Percentiles rank a stretch among this genome's conserved stretches.
Evolutionary conservation across 2,113 vertebrate genomes (phyloP).

Genomic region (Laticauda laticaudata): DNA sequence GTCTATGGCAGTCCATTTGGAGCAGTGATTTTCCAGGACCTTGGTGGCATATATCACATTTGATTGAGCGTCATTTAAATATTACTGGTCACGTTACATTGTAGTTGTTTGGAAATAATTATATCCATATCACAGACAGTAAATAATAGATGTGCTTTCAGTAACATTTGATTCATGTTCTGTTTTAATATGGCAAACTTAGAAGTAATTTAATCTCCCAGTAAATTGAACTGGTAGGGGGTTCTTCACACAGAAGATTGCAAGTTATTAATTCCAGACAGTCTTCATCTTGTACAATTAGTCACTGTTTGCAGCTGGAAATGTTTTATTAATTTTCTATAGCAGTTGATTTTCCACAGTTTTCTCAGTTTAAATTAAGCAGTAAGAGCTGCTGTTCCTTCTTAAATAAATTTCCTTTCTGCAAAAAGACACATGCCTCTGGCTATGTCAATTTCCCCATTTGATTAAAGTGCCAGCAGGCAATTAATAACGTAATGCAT

Average conservation of each 20-base stretch:
- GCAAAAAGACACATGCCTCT: constrained; percentile 80
- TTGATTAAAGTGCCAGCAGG: constrained; percentile 86
- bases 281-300: constrained; percentile 89
- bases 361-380: constrained; percentile 85
- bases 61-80: constrained; percentile 75
- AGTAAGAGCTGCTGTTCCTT: constrained; percentile 82
- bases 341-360: constrained; percentile 83
- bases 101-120: constrained; percentile 87
- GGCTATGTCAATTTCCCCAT: constrained; percentile 84
- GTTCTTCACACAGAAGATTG: constrained; percentile 86
- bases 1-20: constrained; percentile 31
- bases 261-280: constrained; percentile 87
- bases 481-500: constrained; percentile 89
- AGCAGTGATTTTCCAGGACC: constrained; percentile 20
- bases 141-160: constrained; percentile 88
- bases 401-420: constrained; percentile 85
- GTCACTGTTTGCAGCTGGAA: constrained; percentile 88
- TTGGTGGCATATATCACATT: constrained; percentile 45
- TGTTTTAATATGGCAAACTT: constrained; percentile 92
- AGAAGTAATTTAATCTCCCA: constrained; percentile 90
- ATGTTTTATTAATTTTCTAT: constrained; percentile 87
- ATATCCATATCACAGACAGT: constrained; percentile 94
- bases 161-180: constrained; percentile 85
- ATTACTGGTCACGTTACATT: constrained; percentile 82
- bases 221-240: constrained; percentile 90